These are phyloP conservation scores for Protaetia brevitarsis DNA, from an alignment of 1,140 invertebrate genomes.

Conservation along the genomic window DNA sequence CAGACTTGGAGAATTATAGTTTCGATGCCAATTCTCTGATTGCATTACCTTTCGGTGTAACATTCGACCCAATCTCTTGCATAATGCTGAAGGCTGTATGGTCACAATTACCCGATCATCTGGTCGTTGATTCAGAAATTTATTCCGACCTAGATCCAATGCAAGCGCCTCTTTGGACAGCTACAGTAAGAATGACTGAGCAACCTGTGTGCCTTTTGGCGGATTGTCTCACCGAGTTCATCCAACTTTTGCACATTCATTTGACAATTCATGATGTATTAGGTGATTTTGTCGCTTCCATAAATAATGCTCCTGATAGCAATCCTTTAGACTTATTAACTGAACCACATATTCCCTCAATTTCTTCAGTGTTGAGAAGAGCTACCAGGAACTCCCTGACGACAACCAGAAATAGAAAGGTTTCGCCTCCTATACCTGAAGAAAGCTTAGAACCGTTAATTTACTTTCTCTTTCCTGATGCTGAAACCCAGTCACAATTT, in stretches of 20 bases:
- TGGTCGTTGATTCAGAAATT: conserved; percentile 81
- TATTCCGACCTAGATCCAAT: conserved; percentile 86
- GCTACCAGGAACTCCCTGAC: conserved; percentile 46
- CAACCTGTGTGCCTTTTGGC: conserved; percentile 63
- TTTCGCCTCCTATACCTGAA: conserved; percentile 71
- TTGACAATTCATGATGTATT: conserved; percentile 57
- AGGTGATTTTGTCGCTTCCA: conserved; percentile 50
- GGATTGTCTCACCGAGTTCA: conserved; percentile 56
- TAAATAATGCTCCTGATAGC: conserved; percentile 30
- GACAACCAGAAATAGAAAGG: conserved; percentile 49
- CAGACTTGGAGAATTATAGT: conserved; percentile 69
- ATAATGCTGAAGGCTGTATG: conserved; percentile 82
- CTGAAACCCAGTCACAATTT: conserved; percentile 38
- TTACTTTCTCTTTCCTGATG: conserved; percentile 87
- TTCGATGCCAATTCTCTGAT: conserved; percentile 50
- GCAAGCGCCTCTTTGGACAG: conserved; percentile 77
- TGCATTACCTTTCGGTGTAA: conserved; percentile 79
- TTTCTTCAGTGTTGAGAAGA: conserved; percentile 53
- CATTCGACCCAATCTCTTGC: conserved; percentile 75
- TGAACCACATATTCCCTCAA: conserved; percentile 57
- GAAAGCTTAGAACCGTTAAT: conserved; percentile 74
- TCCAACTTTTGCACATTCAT: conserved; percentile 51
- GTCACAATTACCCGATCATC: conserved; percentile 80
- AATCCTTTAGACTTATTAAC: conserved; percentile 56
- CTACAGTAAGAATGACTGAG: conserved; percentile 59